These are phyloP conservation scores for Zapus hudsonius DNA, from an alignment of 2,113 vertebrate species.

Conservation along the genomic window DNA sequence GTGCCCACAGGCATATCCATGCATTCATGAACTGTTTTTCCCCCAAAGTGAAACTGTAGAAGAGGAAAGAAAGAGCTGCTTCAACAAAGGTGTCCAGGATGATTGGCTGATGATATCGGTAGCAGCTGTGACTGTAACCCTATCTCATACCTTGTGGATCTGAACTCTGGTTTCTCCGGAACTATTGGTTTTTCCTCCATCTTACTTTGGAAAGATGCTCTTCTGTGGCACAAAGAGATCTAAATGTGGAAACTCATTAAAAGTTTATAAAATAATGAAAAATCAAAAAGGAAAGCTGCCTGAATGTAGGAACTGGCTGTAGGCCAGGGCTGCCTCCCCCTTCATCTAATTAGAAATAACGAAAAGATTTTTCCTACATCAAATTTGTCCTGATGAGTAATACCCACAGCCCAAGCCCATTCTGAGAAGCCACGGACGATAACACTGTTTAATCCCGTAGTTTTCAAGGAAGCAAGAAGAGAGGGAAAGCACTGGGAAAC, in stretches of 20 bases:
- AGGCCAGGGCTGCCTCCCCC: not conserved
- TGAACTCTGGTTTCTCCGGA: slow-evolving; percentile 1
- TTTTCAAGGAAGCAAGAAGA: not conserved
- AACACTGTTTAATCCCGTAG: not conserved
- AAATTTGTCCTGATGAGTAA: not conserved
- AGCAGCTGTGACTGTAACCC: not conserved
- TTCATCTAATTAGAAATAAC: not conserved
- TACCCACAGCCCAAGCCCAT: not conserved
- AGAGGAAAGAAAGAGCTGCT: not conserved
- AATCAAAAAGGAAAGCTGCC: not conserved
- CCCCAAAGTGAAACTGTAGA: not conserved
- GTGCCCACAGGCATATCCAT: not conserved
- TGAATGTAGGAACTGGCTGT: not conserved
- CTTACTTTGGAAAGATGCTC: slow-evolving; percentile 22
- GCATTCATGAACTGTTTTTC: not conserved
- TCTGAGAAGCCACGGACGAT: not conserved
- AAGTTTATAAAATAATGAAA: slow-evolving; percentile 14
- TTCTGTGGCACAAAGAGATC: not conserved
- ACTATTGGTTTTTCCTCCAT: slow-evolving; percentile 25
- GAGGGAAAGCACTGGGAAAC: not conserved
- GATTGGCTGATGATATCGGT: not conserved
- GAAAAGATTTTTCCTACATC: not conserved
- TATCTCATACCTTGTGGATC: not conserved
- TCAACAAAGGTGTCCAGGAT: slow-evolving; percentile 9
- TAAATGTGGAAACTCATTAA: slow-evolving; percentile 19